Base-by-base conservation (phyloP, 2,888 invertebrate species). In the Acleris literana region DNA sequence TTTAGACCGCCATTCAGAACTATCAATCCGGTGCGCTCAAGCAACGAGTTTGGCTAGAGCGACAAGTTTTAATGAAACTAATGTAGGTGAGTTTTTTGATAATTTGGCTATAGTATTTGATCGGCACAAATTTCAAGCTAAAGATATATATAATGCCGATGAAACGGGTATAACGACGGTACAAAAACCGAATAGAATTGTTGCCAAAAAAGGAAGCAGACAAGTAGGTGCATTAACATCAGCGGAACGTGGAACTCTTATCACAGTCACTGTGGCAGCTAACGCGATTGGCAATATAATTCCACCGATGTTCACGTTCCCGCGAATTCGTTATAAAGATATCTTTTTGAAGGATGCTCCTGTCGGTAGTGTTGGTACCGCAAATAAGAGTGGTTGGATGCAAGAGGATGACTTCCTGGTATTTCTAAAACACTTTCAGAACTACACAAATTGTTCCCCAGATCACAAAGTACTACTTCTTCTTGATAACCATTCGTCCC, bases 191-290 rank as follows among this genome's bases (percentile, higher is more conserved):
- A 68, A 74, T 13, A 65, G 58, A 65, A 52, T 76, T 5, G 25
- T 77, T n/a, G 71, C 74, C 7, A 68, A 68, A 59, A 55, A 65
- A 18, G 74, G 72, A 0, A 18, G 9, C 0, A 67, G 71, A 11
- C 80, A 83, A 69, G 80, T 84, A 0, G 81, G 80, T 9, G 69
- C 80, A 58, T 13, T 82, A 0, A 80, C 80, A 5, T 82, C 82
- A n/a, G 79, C 76, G 0, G 84, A 86, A 71, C 71, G 81, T 33
- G 83, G 83, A 0, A 77, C 80, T 13, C 66, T 78, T 9, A 76
- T 78, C 0, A 80, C 81, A 70, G 69, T 85, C 44, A 73, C 77
- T 9, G 69, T 72, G 60, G 82, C 83, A 33, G 77, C 73, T 49
- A 74, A 53, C 46, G 65, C 68, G 0, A 64, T 56, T 13, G 70